phyloP scores from a whole-genome alignment of 2,797 vertebrate genomes.

The Morelia viridis region DNA sequence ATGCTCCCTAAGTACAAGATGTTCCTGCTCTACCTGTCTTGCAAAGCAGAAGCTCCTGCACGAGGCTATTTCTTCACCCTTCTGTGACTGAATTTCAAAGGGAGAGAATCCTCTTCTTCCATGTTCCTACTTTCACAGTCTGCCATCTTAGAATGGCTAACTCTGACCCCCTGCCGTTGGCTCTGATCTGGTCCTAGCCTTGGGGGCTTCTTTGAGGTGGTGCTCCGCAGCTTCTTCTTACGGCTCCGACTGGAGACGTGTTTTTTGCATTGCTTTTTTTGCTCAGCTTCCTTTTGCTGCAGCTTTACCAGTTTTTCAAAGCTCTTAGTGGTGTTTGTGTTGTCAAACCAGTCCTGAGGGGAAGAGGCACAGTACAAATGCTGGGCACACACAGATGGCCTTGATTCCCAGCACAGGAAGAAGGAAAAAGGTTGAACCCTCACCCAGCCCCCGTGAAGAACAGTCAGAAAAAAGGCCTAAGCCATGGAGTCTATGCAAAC shows the following conservation, averaged over 20 bases:
- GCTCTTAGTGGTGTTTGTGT: slow-evolving; percentile 84
- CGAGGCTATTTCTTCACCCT: slow-evolving; percentile 64
- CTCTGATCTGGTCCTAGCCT: slow-evolving; percentile 56
- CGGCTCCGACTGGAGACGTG: slow-evolving; percentile 43
- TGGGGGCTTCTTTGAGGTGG: slow-evolving; percentile 57
- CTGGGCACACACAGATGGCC: not conserved
- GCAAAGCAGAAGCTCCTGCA: not conserved
- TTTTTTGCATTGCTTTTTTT: slow-evolving; percentile 69
- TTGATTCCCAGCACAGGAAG: not conserved
- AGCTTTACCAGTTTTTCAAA: slow-evolving; percentile 86
- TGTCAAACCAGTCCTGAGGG: slow-evolving; percentile 91
- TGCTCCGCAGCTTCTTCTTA: slow-evolving; percentile 55
- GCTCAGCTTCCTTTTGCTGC: slow-evolving; percentile 75
- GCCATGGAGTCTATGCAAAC: not conserved
- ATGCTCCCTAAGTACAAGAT: not conserved
- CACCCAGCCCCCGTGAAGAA: not conserved
- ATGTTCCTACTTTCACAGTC: slow-evolving; percentile 26
- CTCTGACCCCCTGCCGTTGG: slow-evolving; percentile 51
- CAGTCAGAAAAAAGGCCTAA: not conserved
- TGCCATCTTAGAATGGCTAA: slow-evolving; percentile 47
- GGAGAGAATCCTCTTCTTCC: slow-evolving; percentile 46
- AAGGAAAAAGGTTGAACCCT: too few species aligned
- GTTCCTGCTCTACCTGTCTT: not conserved
- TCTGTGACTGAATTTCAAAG: slow-evolving; percentile 61
- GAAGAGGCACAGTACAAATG: slow-evolving; percentile 39